Evolutionary conservation across 2,113 vertebrate species (phyloP).

Genomic region (Chaetorhynchus papuensis): DNA sequence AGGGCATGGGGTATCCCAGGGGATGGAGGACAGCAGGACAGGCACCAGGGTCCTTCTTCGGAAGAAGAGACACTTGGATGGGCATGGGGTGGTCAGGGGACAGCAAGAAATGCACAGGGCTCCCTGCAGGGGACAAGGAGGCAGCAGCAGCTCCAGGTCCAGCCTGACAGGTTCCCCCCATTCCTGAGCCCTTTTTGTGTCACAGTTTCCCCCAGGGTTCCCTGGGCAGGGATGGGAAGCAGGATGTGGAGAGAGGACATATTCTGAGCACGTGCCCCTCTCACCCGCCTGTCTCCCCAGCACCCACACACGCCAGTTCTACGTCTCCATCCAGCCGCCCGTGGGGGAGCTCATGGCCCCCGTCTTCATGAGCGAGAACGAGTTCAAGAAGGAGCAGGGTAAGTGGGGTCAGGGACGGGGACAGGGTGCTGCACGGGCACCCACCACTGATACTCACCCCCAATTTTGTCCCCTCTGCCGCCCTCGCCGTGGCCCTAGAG

Average conservation of each 20-base stretch:
- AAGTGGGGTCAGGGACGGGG: not conserved
- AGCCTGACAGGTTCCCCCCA: not conserved
- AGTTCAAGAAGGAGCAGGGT: constrained; percentile 98
- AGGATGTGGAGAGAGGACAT: not conserved
- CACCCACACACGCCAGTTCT: constrained; percentile 91
- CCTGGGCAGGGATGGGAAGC: not conserved
- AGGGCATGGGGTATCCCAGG: not conserved
- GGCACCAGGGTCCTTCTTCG: not conserved
- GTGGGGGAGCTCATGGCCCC: constrained; percentile 95
- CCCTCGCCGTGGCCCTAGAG: not conserved
- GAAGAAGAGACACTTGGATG: not conserved
- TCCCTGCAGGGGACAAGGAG: not conserved
- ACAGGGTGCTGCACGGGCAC: rapidly evolving
- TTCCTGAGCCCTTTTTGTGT: not conserved
- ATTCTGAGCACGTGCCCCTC: not conserved
- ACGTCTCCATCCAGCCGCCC: constrained; percentile 92
- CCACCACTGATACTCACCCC: not conserved
- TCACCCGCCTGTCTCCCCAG: constrained; percentile 47
- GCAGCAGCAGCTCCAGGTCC: not conserved
- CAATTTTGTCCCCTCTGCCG: constrained; percentile 38
- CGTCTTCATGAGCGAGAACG: constrained; percentile 92
- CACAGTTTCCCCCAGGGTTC: not conserved
- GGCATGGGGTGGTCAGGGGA: rapidly evolving
- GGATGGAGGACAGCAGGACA: not conserved
- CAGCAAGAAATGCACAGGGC: not conserved